These are phyloP conservation scores for Odontamblyopus rebecca DNA, from an alignment of 2,797 vertebrate species.

Conservation along the genomic window DNA sequence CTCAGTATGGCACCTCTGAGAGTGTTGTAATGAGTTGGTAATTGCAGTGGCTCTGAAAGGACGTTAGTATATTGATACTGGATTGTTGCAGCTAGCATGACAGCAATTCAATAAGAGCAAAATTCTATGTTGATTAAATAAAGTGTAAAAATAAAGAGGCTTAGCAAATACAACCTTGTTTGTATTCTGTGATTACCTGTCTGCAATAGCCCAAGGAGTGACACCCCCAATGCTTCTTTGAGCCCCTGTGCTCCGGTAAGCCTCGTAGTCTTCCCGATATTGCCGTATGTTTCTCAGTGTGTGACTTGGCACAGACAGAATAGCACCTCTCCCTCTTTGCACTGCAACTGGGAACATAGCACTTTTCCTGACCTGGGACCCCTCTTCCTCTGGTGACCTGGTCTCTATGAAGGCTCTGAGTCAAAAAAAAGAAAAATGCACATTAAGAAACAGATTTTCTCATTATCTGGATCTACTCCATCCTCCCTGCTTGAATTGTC, in stretches of 20 bases:
- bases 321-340: slow-evolving; percentile 30
- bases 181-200: slow-evolving; percentile 78
- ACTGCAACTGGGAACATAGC: slow-evolving; percentile 26
- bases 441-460: slow-evolving; percentile 18
- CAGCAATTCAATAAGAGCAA: background rate
- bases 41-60: background rate
- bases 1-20: slow-evolving; percentile 25
- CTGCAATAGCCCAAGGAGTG: slow-evolving; percentile 84
- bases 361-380: slow-evolving; percentile 30
- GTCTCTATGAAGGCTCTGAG: slow-evolving; percentile 62
- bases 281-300: slow-evolving; percentile 78
- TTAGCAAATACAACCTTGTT: background rate
- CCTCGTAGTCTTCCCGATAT: slow-evolving; percentile 78
- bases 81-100: background rate
- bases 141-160: background rate
- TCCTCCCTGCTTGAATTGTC: slow-evolving; percentile 11
- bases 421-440: slow-evolving; percentile 26
- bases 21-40: slow-evolving; percentile 9
- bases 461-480: slow-evolving; percentile 17
- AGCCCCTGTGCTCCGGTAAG: slow-evolving; percentile 79
- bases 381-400: slow-evolving; percentile 53
- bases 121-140: background rate
- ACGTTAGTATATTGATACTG: background rate
- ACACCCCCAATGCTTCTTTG: slow-evolving; percentile 84
- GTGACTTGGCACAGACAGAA: slow-evolving; percentile 74